Percentiles rank a stretch among this genome's conserved stretches.
These are phyloP conservation scores for Tupiocoris notatus DNA, from an alignment of 2,888 invertebrate species.

Conservation along the genomic window DNA sequence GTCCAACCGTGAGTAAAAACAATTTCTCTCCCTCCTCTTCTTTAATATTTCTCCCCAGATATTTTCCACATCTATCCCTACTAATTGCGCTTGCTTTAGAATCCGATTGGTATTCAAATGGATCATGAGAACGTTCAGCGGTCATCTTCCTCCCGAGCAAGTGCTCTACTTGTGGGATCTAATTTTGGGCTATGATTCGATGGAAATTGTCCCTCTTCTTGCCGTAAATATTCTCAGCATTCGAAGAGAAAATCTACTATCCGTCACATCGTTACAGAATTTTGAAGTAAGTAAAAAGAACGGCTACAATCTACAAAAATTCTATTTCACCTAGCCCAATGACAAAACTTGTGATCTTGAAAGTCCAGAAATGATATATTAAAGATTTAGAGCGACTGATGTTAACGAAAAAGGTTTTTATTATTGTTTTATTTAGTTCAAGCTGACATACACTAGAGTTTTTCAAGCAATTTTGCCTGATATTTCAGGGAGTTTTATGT, in stretches of 20 bases:
- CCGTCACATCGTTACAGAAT: conserved; percentile 70
- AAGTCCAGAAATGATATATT: too few species aligned
- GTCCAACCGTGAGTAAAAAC: conserved; percentile 76
- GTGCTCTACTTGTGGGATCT: conserved; percentile 90
- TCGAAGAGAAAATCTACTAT: conserved; percentile 79
- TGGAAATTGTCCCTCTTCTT: conserved; percentile 84
- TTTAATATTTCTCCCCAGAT: background rate
- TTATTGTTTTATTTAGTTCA: too few species aligned
- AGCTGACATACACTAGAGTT: too few species aligned
- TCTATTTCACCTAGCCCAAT: too few species aligned
- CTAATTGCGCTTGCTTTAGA: conserved; percentile 59
- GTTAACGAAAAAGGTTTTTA: too few species aligned
- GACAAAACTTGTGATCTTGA: too few species aligned
- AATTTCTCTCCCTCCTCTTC: background rate
- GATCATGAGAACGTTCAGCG: conserved; percentile 94
- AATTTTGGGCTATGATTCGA: conserved; percentile 84
- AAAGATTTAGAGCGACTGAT: too few species aligned
- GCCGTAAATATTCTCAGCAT: conserved; percentile 82
- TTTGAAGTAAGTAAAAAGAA: conserved; percentile 67
- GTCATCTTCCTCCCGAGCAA: conserved; percentile 89
- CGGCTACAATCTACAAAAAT: too few species aligned
- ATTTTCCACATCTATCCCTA: background rate
- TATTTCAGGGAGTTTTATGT: too few species aligned
- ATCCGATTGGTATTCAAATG: conserved; percentile 91
- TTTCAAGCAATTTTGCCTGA: too few species aligned